Conservation (phyloP, 2,888 invertebrate species). For the Pterobdella sp. region DNA sequence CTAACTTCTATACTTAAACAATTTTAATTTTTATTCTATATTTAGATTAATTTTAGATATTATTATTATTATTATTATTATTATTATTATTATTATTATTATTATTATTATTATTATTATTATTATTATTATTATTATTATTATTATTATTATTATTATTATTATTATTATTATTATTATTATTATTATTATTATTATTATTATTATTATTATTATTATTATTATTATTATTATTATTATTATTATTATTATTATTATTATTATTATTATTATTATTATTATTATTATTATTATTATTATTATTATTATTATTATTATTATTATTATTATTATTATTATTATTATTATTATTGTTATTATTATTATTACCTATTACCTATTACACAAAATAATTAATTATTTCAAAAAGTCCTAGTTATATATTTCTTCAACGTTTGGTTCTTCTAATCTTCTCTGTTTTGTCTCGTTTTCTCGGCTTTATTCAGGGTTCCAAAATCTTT, state of each 20-base stretch:
- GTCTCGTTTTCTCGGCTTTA: not conserved
- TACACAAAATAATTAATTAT: not conserved
- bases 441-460: not conserved
- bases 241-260: constrained; percentile 22
- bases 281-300: constrained; percentile 10
- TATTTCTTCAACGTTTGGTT: not conserved
- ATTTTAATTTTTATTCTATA: no score
- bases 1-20: no score
- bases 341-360: not conserved
- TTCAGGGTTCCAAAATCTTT: no score
- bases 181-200: constrained; percentile 25
- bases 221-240: constrained; percentile 27
- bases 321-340: not conserved
- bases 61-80: not conserved
- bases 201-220: constrained; percentile 28
- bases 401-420: not conserved
- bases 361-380: not conserved
- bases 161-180: not conserved
- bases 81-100: not conserved
- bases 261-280: not conserved
- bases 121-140: not conserved
- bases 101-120: not conserved
- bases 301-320: not conserved
- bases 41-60: no score
- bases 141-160: not conserved